Conservation (phyloP, 2,113 vertebrate species). For the Thamnophis sirtalis region DNA sequence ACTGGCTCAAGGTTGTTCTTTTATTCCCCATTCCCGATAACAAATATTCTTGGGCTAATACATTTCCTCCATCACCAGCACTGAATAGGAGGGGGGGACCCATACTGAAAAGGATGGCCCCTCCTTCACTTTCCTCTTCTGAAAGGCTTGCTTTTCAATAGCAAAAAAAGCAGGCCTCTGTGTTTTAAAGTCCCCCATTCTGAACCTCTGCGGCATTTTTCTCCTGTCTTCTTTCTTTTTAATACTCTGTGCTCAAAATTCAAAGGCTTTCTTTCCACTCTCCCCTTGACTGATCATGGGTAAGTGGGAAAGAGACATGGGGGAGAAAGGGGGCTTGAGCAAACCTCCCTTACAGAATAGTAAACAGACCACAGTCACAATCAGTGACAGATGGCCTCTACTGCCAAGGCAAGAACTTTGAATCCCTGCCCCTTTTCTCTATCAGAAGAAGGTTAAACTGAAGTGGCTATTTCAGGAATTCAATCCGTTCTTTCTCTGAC, state of each 20-base stretch:
- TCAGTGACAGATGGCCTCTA: slow-evolving; percentile 1
- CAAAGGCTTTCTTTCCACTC: slow-evolving; percentile 42
- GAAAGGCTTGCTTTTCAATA: slow-evolving; percentile 16
- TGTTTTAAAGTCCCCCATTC: slow-evolving; percentile 2
- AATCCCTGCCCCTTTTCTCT: background rate
- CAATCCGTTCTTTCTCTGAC: slow-evolving; percentile 13
- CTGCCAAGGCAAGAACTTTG: slow-evolving; percentile 14
- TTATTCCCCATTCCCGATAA: background rate
- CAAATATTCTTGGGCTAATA: slow-evolving; percentile 10
- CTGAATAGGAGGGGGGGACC: slow-evolving; percentile 7
- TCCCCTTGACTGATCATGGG: slow-evolving; percentile 46
- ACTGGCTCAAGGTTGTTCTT: slow-evolving; percentile 10
- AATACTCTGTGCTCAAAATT: slow-evolving; percentile 34
- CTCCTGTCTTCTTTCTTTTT: slow-evolving; percentile 24
- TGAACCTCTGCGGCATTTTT: background rate
- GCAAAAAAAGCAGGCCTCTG: background rate
- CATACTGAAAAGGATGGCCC: background rate
- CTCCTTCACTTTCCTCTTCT: background rate
- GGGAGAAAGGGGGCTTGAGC: slow-evolving; percentile 17
- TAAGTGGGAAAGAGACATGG: slow-evolving; percentile 12
- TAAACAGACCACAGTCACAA: slow-evolving; percentile 35
- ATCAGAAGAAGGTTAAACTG: slow-evolving; percentile 1
- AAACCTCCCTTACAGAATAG: slow-evolving; percentile 34
- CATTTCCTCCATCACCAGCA: slow-evolving; percentile 12
- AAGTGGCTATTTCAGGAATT: slow-evolving; percentile 26